A percentile compares a stretch with the other conserved stretches of the same genome.
These are phyloP conservation scores for Coenonympha glycerion DNA, from an alignment of 2,888 invertebrate genomes.

Conservation along the genomic window DNA sequence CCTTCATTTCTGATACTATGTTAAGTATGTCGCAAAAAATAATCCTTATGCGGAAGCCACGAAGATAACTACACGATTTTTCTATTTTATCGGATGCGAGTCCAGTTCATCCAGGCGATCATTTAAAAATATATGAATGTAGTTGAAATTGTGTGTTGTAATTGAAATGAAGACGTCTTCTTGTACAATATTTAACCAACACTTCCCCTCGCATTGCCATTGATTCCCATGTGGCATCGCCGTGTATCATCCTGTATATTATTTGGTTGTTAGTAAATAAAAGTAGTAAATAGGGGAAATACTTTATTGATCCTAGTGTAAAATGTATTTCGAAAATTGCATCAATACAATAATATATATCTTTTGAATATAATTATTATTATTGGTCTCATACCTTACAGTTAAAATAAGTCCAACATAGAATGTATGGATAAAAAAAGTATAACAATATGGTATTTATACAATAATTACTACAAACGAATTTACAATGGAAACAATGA, in stretches of 20 bases:
- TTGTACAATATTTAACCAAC: too few species aligned
- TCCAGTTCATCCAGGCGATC: too few species aligned
- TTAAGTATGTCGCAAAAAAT: too few species aligned
- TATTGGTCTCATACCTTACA: slow-evolving; percentile 70
- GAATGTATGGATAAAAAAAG: slow-evolving; percentile 52
- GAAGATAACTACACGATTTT: too few species aligned
- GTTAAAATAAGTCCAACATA: slow-evolving; percentile 62
- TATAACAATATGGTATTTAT: slow-evolving; percentile 63
- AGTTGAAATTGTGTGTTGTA: too few species aligned
- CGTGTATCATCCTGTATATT: too few species aligned
- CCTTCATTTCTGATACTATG: too few species aligned
- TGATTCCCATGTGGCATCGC: too few species aligned
- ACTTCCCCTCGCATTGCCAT: too few species aligned
- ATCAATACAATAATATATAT: slow-evolving; percentile 71
- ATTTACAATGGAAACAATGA: slow-evolving; percentile 46
- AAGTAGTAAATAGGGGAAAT: slow-evolving; percentile 57
- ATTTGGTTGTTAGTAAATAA: slow-evolving; percentile 35
- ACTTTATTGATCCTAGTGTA: slow-evolving; percentile 75
- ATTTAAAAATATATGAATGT: too few species aligned
- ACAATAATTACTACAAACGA: slow-evolving; percentile 52
- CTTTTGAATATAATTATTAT: slow-evolving; percentile 69
- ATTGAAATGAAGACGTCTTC: neutral
- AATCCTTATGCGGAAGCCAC: too few species aligned
- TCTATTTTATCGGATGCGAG: too few species aligned
- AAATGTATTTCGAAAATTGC: slow-evolving; percentile 74